These are phyloP conservation scores for Pipra filicauda DNA, from an alignment of 2,113 vertebrate genomes.

Conservation along the genomic window DNA sequence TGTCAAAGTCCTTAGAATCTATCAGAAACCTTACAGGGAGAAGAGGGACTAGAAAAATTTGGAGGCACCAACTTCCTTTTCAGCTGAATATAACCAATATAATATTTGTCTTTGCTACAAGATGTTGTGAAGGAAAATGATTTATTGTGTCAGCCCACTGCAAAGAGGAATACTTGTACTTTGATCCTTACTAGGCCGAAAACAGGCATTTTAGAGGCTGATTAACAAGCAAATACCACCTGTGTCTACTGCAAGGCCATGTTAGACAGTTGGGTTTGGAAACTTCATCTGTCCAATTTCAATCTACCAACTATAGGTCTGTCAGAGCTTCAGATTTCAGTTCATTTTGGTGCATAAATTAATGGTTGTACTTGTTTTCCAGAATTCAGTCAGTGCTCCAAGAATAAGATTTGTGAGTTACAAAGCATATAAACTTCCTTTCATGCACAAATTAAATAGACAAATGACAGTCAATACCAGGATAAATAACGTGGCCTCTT, in stretches of 20 bases:
- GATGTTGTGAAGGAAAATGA: not conserved
- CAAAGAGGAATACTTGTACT: not conserved
- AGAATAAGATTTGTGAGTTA: not conserved
- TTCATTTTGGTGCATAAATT: not conserved
- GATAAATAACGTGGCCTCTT: not conserved
- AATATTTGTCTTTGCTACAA: not conserved
- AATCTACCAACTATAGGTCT: not conserved
- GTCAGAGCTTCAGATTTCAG: not conserved
- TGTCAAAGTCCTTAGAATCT: not conserved
- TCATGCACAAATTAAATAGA: not conserved
- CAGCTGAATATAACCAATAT: not conserved
- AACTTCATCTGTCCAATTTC: not conserved
- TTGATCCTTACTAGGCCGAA: not conserved
- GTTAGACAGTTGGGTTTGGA: not conserved
- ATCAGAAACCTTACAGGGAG: not conserved
- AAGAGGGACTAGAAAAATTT: not conserved
- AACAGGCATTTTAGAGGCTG: not conserved
- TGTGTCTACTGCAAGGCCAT: not conserved
- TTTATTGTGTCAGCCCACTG: not conserved
- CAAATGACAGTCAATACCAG: not conserved
- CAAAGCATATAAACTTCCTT: not conserved
- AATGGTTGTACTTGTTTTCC: not conserved
- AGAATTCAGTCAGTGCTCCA: not conserved
- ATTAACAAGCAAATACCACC: not conserved
- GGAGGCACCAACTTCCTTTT: not conserved